phyloP scores from a whole-genome alignment of 2,888 invertebrate genomes.

The Notodonta ziczac region DNA sequence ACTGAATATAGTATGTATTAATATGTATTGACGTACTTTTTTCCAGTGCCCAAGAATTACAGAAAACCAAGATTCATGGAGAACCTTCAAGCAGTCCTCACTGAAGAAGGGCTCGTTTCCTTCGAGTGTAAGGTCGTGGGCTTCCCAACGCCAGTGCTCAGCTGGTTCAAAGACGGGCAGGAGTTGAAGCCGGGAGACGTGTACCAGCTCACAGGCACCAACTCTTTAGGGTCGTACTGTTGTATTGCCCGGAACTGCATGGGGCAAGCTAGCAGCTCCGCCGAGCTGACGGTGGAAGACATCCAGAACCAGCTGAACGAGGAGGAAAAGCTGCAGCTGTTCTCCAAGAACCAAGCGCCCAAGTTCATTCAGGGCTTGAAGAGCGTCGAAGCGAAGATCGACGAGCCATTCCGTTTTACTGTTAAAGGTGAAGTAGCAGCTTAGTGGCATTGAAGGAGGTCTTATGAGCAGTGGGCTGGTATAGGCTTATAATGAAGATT shows the following conservation, averaged over 20 bases:
- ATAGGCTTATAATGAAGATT: no score
- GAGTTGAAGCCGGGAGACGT: conserved; percentile 96
- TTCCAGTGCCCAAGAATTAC: conserved; percentile 95
- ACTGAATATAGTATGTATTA: neutral
- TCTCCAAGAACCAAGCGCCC: conserved; percentile 92
- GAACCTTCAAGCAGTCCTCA: conserved; percentile 93
- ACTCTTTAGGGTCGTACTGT: conserved; percentile 94
- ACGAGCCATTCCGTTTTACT: conserved; percentile 91
- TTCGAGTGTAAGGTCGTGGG: conserved; percentile 97
- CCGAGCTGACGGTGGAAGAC: conserved; percentile 95
- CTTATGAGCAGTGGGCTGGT: no score
- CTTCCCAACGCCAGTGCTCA: conserved; percentile 93
- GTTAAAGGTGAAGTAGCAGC: conserved; percentile 87
- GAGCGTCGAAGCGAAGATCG: conserved; percentile 92
- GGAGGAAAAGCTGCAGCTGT: conserved; percentile 91
- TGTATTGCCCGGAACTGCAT: conserved; percentile 95
- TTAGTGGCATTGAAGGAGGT: neutral
- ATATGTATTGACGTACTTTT: neutral
- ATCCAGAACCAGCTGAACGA: conserved; percentile 95
- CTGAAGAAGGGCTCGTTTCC: conserved; percentile 95
- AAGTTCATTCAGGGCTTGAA: conserved; percentile 92
- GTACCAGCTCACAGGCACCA: conserved; percentile 95
- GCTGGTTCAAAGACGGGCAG: conserved; percentile 97
- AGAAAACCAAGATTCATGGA: conserved; percentile 96
- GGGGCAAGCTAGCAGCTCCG: conserved; percentile 94